Percentiles rank a stretch among this genome's conserved stretches.
phyloP scores from a whole-genome alignment of 35 echinoderm and acorn worm species.

The Anneissia japonica region DNA sequence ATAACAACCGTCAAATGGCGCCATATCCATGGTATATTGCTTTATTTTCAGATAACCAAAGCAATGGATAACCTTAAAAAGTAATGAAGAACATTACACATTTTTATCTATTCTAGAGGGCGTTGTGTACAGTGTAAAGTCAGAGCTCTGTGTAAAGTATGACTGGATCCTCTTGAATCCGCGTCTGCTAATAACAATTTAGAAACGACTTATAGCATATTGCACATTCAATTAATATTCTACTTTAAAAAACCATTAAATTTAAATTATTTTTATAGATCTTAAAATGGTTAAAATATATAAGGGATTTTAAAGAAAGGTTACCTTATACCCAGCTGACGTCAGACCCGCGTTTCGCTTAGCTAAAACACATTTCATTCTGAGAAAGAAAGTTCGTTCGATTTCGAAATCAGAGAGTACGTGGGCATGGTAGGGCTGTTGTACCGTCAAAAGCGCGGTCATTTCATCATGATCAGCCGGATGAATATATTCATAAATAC shows the following conservation, averaged over 20 bases:
- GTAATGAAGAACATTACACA: neutral
- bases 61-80: slow-evolving; percentile 83
- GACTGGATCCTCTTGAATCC: no score
- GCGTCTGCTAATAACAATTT: no score
- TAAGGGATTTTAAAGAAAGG: no score
- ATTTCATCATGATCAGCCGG: slow-evolving; percentile 97
- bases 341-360: slow-evolving; percentile 96
- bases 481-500: slow-evolving; percentile 98
- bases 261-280: no score
- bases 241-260: no score
- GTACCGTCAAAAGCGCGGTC: slow-evolving; percentile 84
- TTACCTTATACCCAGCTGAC: slow-evolving; percentile 91
- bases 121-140: no score
- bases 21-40: slow-evolving; percentile 95
- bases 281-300: no score
- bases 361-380: slow-evolving; percentile 99
- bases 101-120: no score
- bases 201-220: no score
- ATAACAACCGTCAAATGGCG: slow-evolving; percentile 95
- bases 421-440: slow-evolving; percentile 89
- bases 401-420: slow-evolving; percentile 91
- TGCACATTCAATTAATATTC: no score
- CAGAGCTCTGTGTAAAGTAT: no score
- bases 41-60: slow-evolving; percentile 98
- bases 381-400: slow-evolving; percentile 85